Conservation (phyloP, 2,797 vertebrate genomes). For the Amblyraja radiata region DNA sequence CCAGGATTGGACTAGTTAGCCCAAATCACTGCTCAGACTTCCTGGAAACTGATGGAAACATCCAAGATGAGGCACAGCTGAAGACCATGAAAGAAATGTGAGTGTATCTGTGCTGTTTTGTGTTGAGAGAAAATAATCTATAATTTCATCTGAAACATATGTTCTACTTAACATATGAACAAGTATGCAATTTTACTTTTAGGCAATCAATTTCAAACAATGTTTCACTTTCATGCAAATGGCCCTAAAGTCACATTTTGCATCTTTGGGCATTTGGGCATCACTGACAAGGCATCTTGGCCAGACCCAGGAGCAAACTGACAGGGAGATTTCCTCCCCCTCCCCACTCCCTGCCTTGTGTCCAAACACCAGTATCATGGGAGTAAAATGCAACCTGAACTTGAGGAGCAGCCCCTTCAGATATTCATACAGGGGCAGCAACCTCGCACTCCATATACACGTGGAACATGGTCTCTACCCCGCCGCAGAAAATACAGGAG, state of each 20-base stretch:
- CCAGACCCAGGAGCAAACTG: no score
- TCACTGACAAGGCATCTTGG: no score
- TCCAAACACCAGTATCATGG: no score
- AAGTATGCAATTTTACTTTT: neutral
- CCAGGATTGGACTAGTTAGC: slow-evolving; percentile 66
- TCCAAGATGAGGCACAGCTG: slow-evolving; percentile 42
- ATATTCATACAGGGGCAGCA: no score
- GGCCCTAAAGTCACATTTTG: neutral
- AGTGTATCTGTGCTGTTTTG: slow-evolving; percentile 38
- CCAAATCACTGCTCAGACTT: slow-evolving; percentile 49
- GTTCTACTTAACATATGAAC: neutral
- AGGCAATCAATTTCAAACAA: neutral
- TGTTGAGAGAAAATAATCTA: neutral
- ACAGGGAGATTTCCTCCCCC: no score
- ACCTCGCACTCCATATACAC: no score
- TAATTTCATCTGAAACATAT: neutral
- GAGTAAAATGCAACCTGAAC: no score
- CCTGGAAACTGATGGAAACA: slow-evolving; percentile 45
- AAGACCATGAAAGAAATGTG: slow-evolving; percentile 47
- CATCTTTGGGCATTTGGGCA: no score
- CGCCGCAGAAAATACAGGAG: no score
- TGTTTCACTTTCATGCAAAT: neutral
- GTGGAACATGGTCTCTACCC: no score
- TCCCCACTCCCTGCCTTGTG: no score
- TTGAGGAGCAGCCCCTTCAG: no score